Base-by-base conservation (phyloP, 2,113 vertebrate genomes). In the Narcine bancroftii region DNA sequence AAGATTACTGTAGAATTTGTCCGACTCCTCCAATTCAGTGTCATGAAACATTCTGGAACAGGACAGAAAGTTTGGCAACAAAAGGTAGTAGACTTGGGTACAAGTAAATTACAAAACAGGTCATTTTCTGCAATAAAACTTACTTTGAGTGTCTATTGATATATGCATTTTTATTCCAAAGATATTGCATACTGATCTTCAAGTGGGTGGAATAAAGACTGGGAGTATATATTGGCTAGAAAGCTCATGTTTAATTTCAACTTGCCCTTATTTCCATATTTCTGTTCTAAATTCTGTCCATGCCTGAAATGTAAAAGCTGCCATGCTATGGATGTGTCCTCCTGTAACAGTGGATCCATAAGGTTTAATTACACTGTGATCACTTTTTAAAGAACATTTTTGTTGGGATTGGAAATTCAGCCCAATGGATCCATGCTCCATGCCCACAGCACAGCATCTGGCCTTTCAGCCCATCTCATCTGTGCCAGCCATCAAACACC, bases 21-120 rank as follows among this genome's bases (percentile, higher is more conserved):
- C 96, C 0, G 95, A 95, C 79, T 95, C 93, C 0, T 95, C 94
- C 81, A 96, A 94, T 92, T 97, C 95, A 0, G 93, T 93, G 21
- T 94, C 95, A 45, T 94, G 93, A 94, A 96, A 95, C 79, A 95
- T 93, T 33, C 96, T 96, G 93, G 15, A 92, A 1, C 76, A 79
- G 7, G 72, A n/a, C n/a, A 36, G 33, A 33, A 77, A 87, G 33
- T 87, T 87, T 63, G 56, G 53, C 33, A 60, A 63, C 29, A 19
- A 21, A 87, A 87, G 50, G 7, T 87, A 17, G 4, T 87, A 1
- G 33, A 87, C 53, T 36, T 60, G 7, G 81, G 15, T 6, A 85
- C n/a, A 7, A 87, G n/a, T 63, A 56, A 87, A 63, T 60, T 63
- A 60, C 53, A 60, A 33, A 29, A 33, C 47, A 83, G 17, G 53